Evolutionary conservation across 2,888 invertebrate genomes (phyloP), one percentile per base, ranked within the genome.

Genomic region (Petrolisthes manimaculis): DNA sequence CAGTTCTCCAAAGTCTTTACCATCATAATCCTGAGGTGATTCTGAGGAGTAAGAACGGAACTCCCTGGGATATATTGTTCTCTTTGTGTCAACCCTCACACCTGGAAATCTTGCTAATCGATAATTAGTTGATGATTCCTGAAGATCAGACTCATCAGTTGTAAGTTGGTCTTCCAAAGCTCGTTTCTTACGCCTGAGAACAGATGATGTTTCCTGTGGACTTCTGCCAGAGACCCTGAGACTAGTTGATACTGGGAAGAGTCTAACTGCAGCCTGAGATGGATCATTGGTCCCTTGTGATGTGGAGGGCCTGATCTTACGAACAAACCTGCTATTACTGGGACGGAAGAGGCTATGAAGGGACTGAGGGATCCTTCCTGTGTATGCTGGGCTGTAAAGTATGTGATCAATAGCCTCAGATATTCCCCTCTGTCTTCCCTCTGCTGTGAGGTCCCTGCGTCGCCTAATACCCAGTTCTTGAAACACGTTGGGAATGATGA

Each of bases 401-500:
- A 89, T 81, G 14, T 21, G 53, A 14, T 89, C 85, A 37, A 89
- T 55, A 24, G 84, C 18, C 51, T 80, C 88, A 61, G n/a, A 75
- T 55, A 88, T 77, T n/a, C 84, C 88, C 79, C 84, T 84, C 18
- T 79, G 61, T 9, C 61, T 71, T 12, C 37, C 54, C 53, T 55
- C 61, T 67, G 71, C 55, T 24, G 55, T 5, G 55, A 77, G 51
- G n/a, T 77, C 83, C 67, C 84, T 84, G n/a, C 84, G 82, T 9
- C 84, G 81, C 53, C 82, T 84, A 6, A 88, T 88, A 21, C 89
- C 89, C 18, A 86, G 18, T 54, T 54, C 21, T 21, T 82, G 69
- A 67, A 89, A 89, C 21, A 84, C 77, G 71, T 86, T 89, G 5
- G 89, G 89, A 18, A 89, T 82, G 18, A 67, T 67, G 21, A 89